Evolutionary conservation across 1,140 invertebrate genomes (phyloP).

Genomic region (Sesamia nonagrioides): DNA sequence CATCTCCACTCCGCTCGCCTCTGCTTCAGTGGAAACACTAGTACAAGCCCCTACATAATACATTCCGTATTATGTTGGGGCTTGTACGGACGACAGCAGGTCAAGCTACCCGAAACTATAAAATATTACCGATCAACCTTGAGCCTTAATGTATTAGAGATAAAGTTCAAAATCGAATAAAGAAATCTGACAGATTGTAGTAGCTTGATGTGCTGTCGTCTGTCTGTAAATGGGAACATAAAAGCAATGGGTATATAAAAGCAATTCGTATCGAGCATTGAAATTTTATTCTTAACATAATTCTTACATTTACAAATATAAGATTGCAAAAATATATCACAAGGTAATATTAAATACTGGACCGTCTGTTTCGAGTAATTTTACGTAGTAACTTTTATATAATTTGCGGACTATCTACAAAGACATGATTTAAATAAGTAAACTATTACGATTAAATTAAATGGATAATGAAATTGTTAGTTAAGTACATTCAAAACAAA

Average conservation of each 20-base stretch:
- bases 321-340: constrained; percentile 50
- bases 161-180: too few relatives aligned
- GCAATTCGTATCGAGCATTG: constrained; percentile 67
- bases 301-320: constrained; percentile 30
- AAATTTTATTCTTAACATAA: constrained; percentile 69
- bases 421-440: neutral
- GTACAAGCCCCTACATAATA: too few relatives aligned
- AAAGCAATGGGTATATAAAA: constrained; percentile 53
- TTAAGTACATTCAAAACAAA: constrained; percentile 8
- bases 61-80: too few relatives aligned
- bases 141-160: too few relatives aligned
- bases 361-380: neutral
- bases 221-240: too few relatives aligned
- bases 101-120: too few relatives aligned
- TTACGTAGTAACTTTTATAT: neutral
- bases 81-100: too few relatives aligned
- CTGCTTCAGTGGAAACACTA: too few relatives aligned
- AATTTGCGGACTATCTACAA: constrained; percentile 7
- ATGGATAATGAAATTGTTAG: constrained; percentile 19
- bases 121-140: too few relatives aligned
- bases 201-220: too few relatives aligned
- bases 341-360: constrained; percentile 50
- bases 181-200: too few relatives aligned
- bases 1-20: too few relatives aligned
- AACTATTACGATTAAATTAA: neutral